These are phyloP conservation scores for Sebastes matsubarae DNA, from an alignment of 2,797 vertebrate species.

Conservation along the genomic window DNA sequence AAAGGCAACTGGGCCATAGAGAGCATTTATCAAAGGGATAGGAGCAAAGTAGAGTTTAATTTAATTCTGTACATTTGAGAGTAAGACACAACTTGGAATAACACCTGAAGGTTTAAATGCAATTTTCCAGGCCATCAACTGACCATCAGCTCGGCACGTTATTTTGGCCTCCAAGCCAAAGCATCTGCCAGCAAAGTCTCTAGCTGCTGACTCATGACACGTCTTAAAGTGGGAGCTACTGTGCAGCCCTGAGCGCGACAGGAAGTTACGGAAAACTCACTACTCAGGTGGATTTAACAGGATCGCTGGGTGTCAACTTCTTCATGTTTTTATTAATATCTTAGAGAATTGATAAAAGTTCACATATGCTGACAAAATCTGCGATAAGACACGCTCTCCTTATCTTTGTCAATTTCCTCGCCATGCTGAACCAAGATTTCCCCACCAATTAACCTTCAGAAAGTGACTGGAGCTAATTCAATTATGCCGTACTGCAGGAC, in stretches of 20 bases:
- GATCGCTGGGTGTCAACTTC: background rate
- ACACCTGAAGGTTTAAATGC: conserved; percentile 84
- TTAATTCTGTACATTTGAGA: conserved; percentile 72
- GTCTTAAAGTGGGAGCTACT: conserved; percentile 31
- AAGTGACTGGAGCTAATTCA: conserved; percentile 70
- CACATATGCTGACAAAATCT: conserved; percentile 39
- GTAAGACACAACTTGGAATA: conserved; percentile 75
- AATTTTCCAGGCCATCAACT: conserved; percentile 88
- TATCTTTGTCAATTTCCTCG: conserved; percentile 62
- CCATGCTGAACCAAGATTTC: conserved; percentile 46
- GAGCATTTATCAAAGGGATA: conserved; percentile 69
- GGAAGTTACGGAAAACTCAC: conserved; percentile 23
- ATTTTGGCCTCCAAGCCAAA: conserved; percentile 67
- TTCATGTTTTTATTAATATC: conserved; percentile 22
- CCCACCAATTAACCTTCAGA: conserved; percentile 75
- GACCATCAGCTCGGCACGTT: conserved; percentile 80
- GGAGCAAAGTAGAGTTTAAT: conserved; percentile 68
- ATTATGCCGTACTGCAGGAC: conserved; percentile 47
- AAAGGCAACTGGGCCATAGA: conserved; percentile 19
- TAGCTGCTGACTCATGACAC: conserved; percentile 80
- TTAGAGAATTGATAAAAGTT: conserved; percentile 44
- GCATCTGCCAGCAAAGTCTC: conserved; percentile 65
- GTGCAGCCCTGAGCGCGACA: conserved; percentile 12
- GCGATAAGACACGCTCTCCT: conserved; percentile 47
- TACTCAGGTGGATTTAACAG: conserved; percentile 16